Evolutionary conservation across 2,888 invertebrate species (phyloP), one percentile per base, ranked within the genome.

Genomic region (Eretmocerus hayati): DNA sequence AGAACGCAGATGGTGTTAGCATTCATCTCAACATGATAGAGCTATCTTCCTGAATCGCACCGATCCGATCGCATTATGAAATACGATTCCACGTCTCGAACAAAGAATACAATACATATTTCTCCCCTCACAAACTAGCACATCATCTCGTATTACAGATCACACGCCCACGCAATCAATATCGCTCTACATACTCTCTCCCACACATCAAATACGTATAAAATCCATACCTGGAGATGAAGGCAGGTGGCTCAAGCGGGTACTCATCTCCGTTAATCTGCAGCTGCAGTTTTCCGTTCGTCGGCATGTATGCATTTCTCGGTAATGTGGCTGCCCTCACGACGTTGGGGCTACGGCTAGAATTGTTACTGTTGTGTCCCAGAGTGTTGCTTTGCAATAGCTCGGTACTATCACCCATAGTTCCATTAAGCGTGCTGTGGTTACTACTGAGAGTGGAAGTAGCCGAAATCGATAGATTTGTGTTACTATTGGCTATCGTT

Each of bases 241-340:
- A 71, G 1, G 71, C 70, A 3, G 68, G 61, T 2, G 71, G 63
- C 43, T 71, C 71, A n/a, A 69, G 46, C 0, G 67, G 67, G 56
- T 71, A 70, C 39, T 71, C 70, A n/a, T 71, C 70, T 8, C 65
- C 60, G 19, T 59, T 63, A 23, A 66, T 66, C 44, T 65, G 67
- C 20, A 66, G 33, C 30, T 66, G 66, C 2, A 71, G 55, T 41
- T 71, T 69, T 5, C 69, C 64, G 36, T 65, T 66, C 0, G 65
- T 56, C 23, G 71, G 73, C 55, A 74, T 63, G 58, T 74, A 84
- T 23, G 81, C 81, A 59, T 85, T 85, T 51, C 87, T 77, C 0
- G 87, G 87, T 42, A 87, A 68, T 2, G 87, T 87, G 19, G 84
- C 83, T 1, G 87, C 84, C 33, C 85, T 70, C 32, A 69, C 65